These are phyloP conservation scores for Mus spretus DNA, from an alignment of 2,797 vertebrate species.

Conservation along the genomic window DNA sequence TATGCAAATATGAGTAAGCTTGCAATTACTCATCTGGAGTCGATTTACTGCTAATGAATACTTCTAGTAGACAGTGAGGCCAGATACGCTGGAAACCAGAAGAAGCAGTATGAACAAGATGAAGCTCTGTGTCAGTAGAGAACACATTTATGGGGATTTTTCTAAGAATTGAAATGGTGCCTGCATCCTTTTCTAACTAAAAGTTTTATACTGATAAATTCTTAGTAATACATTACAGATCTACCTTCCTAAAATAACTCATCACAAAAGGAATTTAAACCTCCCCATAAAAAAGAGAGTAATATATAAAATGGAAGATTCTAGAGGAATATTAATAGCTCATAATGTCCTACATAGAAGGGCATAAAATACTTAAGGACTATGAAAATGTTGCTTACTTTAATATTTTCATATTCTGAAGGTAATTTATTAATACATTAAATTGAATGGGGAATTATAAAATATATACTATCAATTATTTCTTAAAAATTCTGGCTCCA, in stretches of 20 bases:
- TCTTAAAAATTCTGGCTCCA: not conserved
- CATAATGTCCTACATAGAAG: not conserved
- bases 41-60: not conserved
- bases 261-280: not conserved
- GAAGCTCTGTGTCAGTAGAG: not conserved
- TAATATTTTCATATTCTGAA: not conserved
- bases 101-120: conserved; percentile 8
- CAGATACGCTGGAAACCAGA: conserved; percentile 30
- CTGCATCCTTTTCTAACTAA: not conserved
- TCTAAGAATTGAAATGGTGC: not conserved
- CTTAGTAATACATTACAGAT: not conserved
- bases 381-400: not conserved
- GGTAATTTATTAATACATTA: conserved; percentile 3
- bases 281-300: conserved; percentile 1
- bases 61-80: not conserved
- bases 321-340: conserved; percentile 32
- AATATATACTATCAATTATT: conserved; percentile 20
- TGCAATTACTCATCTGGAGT: not conserved
- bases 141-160: not conserved
- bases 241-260: conserved; percentile 30
- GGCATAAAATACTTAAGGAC: conserved; percentile 31
- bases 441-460: conserved; percentile 33
- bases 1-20: not conserved
- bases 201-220: conserved; percentile 29
- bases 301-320: conserved; percentile 23